Base-by-base conservation (phyloP, 2,797 vertebrate species). In the Eulemur rubriventer region DNA sequence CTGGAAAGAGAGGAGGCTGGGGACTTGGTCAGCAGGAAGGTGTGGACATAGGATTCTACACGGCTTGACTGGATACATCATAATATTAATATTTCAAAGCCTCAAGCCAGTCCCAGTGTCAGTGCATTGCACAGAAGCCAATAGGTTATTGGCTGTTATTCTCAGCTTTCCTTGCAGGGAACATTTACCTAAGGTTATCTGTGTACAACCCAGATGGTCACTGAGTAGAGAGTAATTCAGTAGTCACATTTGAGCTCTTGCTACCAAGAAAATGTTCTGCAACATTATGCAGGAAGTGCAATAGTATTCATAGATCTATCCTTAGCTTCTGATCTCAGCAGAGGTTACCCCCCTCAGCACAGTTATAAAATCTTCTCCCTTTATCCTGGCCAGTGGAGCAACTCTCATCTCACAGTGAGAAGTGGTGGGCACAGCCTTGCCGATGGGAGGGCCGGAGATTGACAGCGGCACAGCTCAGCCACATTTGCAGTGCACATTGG, bases 71-170 rank as follows among this genome's bases (percentile, higher is more conserved):
- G 33, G 26, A 91, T 85, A 28, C 61, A 81, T 26, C 81, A 85
- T 4, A 59, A 92, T 78, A 95, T 41, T 72, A 61, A 92, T 80
- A 95, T 52, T 72, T 90, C 41, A 82, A 90, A 91, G 73, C 70
- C 85, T 97, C 86, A n/a, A 75, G 65, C 35, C 11, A 30, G 63
- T 69, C 8, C 52, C 43, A 76, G 10, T 4, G 13, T 26, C 70
- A 30, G 22, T 50, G 38, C 4, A 7, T 26, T 94, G 69, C 61
- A 88, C 72, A 80, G 94, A 61, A 85, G 70, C 1, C 4, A 35
- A 65, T 35, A 89, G 55, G 9, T 24, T 82, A 91, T 48, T 30
- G 70, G 57, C 24, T 76, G 43, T 4, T 30, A 63, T 88, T 88
- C 70, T 83, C 28, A 18, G 46, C 16, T 85, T 97, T 94, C 75